Base-by-base conservation (phyloP, 1,140 invertebrate genomes). In the Leptinotarsa texana region DNA sequence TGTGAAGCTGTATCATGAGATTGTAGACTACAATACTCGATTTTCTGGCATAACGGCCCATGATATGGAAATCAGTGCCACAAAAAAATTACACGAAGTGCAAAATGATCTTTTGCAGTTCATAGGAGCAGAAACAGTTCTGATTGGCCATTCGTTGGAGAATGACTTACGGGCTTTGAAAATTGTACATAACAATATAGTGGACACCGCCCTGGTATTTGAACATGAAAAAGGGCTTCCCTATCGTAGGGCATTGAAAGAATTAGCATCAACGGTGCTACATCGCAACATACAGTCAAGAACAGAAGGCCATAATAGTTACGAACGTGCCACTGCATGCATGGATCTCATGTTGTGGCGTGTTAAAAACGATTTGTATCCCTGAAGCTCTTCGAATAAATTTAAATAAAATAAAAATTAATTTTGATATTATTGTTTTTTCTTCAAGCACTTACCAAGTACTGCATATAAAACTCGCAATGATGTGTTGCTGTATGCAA, bases 81-180 rank as follows among this genome's bases (percentile, higher is more conserved):
- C 91, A 68, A 95, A 92, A 82, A 90, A 87, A 1, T 82, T 97
- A 3, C 79, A 84, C 67, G 91, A 97, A 79, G 96, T 98, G 1
- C 97, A 98, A 83, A 90, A 90, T 24, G 94, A 96, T 76, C 84
- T 99, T 13, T 87, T 94, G 72, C 88, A 89, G 24, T 89, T 96
- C 68, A 91, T 98, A 69, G 88, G 90, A 63, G 90, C 90, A 3
- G 92, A 97, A 72, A 96, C 96, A 0, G 95, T 99, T 66, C 86
- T 99, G 0, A 92, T 99, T 66, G 98, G 98, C 0, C 98, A 99
- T 85, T 94, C 93, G 6, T 86, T 99, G 49, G 97, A 99, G 77
- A 98, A 96, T 84, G 98, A 99, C 87, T 87, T 99, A 5, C 87
- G 92, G 15, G 93, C 93, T 0, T 83, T 99, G 17, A 94, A 92